A percentile compares a stretch with the other conserved stretches of the same genome.
These are phyloP conservation scores for Enteromius thamalakanensis DNA, from an alignment of 2,797 vertebrate genomes.

Conservation along the genomic window DNA sequence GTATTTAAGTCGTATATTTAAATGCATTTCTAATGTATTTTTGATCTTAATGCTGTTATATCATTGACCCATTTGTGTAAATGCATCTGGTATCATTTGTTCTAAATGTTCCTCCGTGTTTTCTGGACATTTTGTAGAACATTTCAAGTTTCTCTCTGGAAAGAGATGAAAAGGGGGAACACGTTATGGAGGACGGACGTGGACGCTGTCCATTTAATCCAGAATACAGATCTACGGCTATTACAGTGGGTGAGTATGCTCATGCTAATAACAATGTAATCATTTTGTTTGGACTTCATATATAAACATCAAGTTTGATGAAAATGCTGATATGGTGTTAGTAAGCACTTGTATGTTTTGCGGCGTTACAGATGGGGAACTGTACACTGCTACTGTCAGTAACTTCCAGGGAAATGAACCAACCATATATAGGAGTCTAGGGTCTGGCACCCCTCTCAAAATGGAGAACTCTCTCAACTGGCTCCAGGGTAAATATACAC, in stretches of 20 bases:
- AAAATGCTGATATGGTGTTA: neutral
- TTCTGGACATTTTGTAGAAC: conserved; percentile 72
- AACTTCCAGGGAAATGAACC: conserved; percentile 97
- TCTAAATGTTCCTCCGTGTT: conserved; percentile 37
- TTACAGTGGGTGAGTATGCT: conserved; percentile 86
- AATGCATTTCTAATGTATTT: neutral
- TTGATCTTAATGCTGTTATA: neutral
- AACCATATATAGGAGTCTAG: conserved; percentile 90
- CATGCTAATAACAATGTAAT: conserved; percentile 15
- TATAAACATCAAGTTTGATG: conserved; percentile 7
- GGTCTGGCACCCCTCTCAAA: conserved; percentile 86
- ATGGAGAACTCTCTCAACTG: conserved; percentile 95
- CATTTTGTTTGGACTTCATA: conserved; percentile 5
- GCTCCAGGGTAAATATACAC: conserved; percentile 85
- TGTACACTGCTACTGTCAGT: conserved; percentile 92
- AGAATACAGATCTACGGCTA: conserved; percentile 90
- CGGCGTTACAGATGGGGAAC: conserved; percentile 82
- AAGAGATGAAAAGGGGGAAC: conserved; percentile 73
- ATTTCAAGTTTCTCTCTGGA: conserved; percentile 83
- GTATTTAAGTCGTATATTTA: neutral
- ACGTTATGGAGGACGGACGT: conserved; percentile 87
- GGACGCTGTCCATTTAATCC: conserved; percentile 93
- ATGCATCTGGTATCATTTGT: conserved; percentile 29
- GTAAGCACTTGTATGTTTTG: conserved; percentile 12
- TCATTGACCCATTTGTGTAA: neutral